Percentiles rank a stretch among this genome's conserved stretches.
phyloP scores from a whole-genome alignment of 35 echinoderm and acorn worm species.

The Lytechinus variegatus region DNA sequence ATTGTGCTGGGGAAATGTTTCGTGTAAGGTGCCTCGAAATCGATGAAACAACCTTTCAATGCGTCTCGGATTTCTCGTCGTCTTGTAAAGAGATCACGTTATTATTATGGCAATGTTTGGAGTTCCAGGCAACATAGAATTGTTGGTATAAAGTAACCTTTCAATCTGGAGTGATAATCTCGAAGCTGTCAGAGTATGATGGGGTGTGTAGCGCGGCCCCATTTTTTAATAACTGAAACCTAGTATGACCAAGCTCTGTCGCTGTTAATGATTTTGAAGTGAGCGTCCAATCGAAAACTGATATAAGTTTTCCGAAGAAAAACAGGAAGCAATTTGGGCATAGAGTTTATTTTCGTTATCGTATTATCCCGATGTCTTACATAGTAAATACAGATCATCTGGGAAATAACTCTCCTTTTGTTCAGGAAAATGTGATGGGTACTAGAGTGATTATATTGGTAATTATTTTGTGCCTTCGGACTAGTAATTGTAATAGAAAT shows the following conservation, averaged over 20 bases:
- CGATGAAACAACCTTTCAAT: background rate
- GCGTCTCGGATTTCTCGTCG: background rate
- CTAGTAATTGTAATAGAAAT: background rate
- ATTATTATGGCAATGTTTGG: background rate
- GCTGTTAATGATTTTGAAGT: background rate
- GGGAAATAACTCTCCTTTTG: background rate
- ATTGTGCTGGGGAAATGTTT: background rate
- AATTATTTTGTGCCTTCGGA: background rate
- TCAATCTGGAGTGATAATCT: background rate
- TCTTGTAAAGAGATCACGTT: background rate
- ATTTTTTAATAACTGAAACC: background rate
- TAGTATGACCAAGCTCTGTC: background rate
- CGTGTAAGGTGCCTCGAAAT: background rate
- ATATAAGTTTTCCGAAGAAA: background rate
- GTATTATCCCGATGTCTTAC: background rate
- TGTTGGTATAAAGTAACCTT: background rate
- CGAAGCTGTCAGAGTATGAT: background rate
- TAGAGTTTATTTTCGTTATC: background rate
- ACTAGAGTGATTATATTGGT: too few species aligned
- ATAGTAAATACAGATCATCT: background rate
- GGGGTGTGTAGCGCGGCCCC: background rate
- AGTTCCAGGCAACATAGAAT: background rate
- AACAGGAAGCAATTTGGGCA: constrained; percentile 18
- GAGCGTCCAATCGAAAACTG: background rate
- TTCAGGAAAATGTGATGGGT: background rate